Conservation (phyloP, 2,888 invertebrate species). For the Eucriotettix oculatus region DNA sequence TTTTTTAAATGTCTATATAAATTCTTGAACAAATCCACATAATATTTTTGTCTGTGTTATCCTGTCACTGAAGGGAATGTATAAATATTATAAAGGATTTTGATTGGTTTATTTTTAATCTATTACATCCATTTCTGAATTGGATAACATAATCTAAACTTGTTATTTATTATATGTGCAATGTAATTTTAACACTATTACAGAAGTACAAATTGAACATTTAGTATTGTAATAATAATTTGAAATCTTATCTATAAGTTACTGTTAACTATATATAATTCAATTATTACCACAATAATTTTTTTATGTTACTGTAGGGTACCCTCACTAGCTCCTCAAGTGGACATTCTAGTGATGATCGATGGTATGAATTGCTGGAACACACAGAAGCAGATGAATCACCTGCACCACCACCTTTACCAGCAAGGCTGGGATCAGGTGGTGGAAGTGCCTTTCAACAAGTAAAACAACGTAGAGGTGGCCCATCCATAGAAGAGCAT, state of each 20-base stretch:
- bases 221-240: neutral
- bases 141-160: no score
- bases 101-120: no score
- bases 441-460: conserved; percentile 14
- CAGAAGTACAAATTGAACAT: no score
- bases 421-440: conserved; percentile 25
- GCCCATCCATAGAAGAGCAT: neutral
- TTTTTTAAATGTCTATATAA: no score
- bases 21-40: no score
- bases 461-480: conserved; percentile 6
- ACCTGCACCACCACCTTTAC: conserved; percentile 33
- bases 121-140: no score
- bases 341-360: conserved; percentile 44
- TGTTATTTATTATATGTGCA: no score
- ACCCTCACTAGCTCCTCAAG: conserved; percentile 44
- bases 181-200: no score
- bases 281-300: neutral
- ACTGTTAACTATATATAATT: neutral
- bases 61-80: no score
- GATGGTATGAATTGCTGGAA: conserved; percentile 34
- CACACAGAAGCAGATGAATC: conserved; percentile 13
- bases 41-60: no score
- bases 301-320: conserved; percentile 20
- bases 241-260: neutral
- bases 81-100: no score